Evolutionary conservation across 1,140 invertebrate species (phyloP).

Genomic region (Cataglyphis hispanica): DNA sequence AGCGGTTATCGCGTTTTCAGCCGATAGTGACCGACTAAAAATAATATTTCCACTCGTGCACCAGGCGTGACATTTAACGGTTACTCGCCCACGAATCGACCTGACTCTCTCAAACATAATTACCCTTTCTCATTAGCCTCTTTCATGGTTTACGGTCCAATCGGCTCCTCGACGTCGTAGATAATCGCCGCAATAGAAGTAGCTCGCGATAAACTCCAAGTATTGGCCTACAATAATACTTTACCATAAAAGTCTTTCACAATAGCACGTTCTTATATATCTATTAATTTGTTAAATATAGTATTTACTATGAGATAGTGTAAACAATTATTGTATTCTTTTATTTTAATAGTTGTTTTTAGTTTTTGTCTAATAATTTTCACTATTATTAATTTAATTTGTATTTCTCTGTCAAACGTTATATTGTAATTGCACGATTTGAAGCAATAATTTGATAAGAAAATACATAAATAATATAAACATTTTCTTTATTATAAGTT

Average conservation of each 20-base stretch:
- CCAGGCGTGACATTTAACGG: slow-evolving; percentile 70
- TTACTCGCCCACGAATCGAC: slow-evolving; percentile 65
- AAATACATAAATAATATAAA: background rate
- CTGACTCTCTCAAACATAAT: slow-evolving; percentile 63
- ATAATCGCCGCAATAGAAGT: slow-evolving; percentile 57
- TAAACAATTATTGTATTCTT: background rate
- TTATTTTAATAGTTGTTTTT: background rate
- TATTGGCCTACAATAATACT: slow-evolving; percentile 23
- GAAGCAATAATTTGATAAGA: background rate
- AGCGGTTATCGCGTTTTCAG: slow-evolving; percentile 50
- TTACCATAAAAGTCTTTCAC: background rate
- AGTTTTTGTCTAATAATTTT: background rate
- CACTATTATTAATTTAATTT: background rate
- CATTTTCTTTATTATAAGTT: background rate
- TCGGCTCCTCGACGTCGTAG: slow-evolving; percentile 40
- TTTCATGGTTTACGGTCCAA: slow-evolving; percentile 71
- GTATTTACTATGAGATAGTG: background rate
- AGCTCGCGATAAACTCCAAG: slow-evolving; percentile 40
- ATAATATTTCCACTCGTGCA: slow-evolving; percentile 53
- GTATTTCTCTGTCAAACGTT: background rate
- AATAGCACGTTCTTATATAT: background rate
- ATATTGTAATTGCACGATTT: background rate
- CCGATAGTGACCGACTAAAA: slow-evolving; percentile 64
- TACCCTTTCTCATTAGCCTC: slow-evolving; percentile 73
- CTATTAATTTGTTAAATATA: background rate